Conservation (phyloP, 2,797 vertebrate species). For the Hippoglossus hippoglossus region DNA sequence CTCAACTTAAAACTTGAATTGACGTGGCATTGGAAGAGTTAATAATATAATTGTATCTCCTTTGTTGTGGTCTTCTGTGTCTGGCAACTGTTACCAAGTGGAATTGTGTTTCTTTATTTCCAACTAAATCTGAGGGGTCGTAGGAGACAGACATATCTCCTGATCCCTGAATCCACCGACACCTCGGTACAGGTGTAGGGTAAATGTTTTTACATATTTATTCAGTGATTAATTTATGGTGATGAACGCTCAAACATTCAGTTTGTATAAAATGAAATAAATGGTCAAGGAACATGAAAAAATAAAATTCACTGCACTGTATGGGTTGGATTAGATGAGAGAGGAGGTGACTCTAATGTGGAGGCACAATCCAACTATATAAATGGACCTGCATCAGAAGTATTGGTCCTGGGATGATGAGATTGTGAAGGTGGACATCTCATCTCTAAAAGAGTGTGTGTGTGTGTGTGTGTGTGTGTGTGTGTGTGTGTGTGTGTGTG, state of each 20-base stretch:
- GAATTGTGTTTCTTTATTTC: too few species aligned
- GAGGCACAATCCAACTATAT: constrained; percentile 3
- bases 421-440: constrained; percentile 33
- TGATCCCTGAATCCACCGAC: too few species aligned
- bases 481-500: too few species aligned
- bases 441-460: constrained; percentile 6
- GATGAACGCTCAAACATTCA: background rate
- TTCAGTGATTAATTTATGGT: background rate
- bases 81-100: too few species aligned
- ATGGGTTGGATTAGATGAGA: background rate
- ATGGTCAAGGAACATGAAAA: background rate
- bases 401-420: background rate
- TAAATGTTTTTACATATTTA: background rate
- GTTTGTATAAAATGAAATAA: background rate
- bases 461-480: too few species aligned
- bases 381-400: background rate
- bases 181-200: background rate
- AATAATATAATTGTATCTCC: too few species aligned
- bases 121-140: too few species aligned
- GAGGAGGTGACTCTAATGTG: background rate
- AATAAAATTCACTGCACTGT: background rate
- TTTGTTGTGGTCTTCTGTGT: too few species aligned
- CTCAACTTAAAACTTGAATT: too few species aligned
- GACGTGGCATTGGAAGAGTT: too few species aligned
- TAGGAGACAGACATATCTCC: too few species aligned